Conservation (phyloP, 2,113 vertebrate genomes). For the Prionailurus bengalensis region DNA sequence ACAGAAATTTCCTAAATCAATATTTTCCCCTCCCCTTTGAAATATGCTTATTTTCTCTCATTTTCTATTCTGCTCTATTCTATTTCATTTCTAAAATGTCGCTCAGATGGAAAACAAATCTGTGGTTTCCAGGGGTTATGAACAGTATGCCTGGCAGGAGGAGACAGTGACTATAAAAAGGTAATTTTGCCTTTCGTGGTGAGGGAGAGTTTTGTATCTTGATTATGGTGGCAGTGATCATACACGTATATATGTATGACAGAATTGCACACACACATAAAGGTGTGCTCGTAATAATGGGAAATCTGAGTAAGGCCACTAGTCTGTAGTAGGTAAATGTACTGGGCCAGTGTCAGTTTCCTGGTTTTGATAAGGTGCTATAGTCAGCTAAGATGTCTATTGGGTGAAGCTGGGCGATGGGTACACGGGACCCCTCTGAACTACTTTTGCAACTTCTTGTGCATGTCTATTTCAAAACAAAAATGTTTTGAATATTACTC, state of each 20-base stretch:
- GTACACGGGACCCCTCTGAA: neutral
- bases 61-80: neutral
- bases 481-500: neutral
- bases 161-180: neutral
- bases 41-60: neutral
- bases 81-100: slow-evolving; percentile 4
- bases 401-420: neutral
- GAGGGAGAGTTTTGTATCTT: neutral
- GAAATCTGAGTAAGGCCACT: neutral
- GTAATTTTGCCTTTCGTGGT: neutral
- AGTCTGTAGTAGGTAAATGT: neutral
- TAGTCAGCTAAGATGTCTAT: too few relatives aligned
- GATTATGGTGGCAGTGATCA: neutral
- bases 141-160: rapidly evolving
- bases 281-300: neutral
- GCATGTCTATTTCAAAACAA: neutral
- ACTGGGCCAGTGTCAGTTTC: neutral
- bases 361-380: neutral
- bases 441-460: neutral
- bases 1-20: neutral
- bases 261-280: neutral
- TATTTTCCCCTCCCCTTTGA: neutral
- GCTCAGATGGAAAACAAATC: neutral
- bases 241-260: neutral
- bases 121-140: neutral